Evolutionary conservation across 2,797 vertebrate genomes (phyloP).

Genomic region (Gymnodraco acuticeps): DNA sequence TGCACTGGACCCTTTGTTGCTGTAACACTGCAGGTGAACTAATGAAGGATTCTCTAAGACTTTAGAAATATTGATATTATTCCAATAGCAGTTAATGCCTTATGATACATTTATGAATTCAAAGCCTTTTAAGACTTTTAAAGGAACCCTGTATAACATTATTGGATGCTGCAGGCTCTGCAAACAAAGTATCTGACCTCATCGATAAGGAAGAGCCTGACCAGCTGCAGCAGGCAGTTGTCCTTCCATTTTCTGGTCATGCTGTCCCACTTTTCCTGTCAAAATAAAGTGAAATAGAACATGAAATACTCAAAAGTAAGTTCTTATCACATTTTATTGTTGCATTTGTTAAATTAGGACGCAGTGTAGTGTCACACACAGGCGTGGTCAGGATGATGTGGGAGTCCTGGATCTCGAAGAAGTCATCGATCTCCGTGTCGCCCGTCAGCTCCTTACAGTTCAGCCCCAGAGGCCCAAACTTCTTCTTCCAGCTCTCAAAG

Average conservation of each 20-base stretch:
- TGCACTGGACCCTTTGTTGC: too few relatives aligned
- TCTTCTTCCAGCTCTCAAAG: constrained; percentile 95
- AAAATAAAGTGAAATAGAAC: constrained; percentile 34
- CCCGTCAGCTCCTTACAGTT: constrained; percentile 97
- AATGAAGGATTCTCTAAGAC: too few relatives aligned
- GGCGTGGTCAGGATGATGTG: constrained; percentile 97
- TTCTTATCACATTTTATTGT: background rate
- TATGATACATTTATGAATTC: too few relatives aligned
- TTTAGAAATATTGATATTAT: too few relatives aligned
- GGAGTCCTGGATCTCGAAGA: constrained; percentile 97
- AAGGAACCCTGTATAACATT: too few relatives aligned
- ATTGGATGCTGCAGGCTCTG: too few relatives aligned
- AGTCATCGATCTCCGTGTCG: constrained; percentile 95
- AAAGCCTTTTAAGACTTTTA: too few relatives aligned
- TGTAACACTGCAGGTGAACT: too few relatives aligned
- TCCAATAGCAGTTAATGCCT: too few relatives aligned
- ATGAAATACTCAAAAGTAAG: background rate
- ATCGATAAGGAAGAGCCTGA: constrained; percentile 95
- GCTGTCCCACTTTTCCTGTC: constrained; percentile 98
- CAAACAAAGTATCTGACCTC: constrained; percentile 63
- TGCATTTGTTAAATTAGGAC: constrained; percentile 5
- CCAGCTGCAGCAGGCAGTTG: constrained; percentile 92
- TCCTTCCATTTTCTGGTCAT: constrained; percentile 98
- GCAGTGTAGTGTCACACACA: constrained; percentile 83
- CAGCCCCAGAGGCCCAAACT: constrained; percentile 94